A percentile compares a stretch with the other conserved stretches of the same genome.
Evolutionary conservation across 2,797 vertebrate species (phyloP).

Genomic region (Hapalemur alaotrensis): DNA sequence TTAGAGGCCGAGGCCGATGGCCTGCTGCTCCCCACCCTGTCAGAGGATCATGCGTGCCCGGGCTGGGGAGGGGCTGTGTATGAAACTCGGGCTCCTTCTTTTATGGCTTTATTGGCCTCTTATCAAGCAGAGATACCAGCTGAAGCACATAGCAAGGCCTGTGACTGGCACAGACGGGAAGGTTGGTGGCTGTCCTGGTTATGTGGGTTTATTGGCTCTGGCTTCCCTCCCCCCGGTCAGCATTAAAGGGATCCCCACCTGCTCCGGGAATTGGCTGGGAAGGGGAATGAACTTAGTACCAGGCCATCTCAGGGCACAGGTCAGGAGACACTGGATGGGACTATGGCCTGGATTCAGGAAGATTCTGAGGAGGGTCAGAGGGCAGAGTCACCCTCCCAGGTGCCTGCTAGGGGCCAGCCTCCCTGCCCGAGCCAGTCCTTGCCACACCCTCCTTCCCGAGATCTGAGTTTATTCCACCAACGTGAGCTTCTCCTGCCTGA

Average conservation of each 20-base stretch:
- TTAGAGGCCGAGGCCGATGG: neutral
- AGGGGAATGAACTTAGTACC: conserved; percentile 28
- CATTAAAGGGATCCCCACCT: conserved; percentile 65
- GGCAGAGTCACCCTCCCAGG: neutral
- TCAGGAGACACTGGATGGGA: neutral
- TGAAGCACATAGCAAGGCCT: conserved; percentile 1
- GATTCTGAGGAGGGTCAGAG: neutral
- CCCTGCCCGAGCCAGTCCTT: neutral
- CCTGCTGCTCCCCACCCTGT: neutral
- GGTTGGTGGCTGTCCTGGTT: neutral
- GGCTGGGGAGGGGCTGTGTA: conserved; percentile 29
- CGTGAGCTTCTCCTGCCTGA: neutral
- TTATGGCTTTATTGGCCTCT: conserved; percentile 76
- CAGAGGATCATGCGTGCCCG: neutral
- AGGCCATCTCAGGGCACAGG: neutral
- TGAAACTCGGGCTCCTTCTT: conserved; percentile 24
- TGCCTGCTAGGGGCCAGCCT: neutral
- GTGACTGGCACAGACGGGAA: neutral
- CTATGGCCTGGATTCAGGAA: neutral
- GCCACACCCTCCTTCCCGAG: neutral
- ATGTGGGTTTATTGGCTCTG: conserved; percentile 12
- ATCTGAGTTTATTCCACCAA: neutral
- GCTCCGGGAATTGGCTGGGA: conserved; percentile 41
- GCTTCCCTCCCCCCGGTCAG: neutral
- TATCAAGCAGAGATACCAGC: conserved; percentile 60